Conservation (phyloP, 1,140 invertebrate genomes). For the Drosophila lowei region DNA sequence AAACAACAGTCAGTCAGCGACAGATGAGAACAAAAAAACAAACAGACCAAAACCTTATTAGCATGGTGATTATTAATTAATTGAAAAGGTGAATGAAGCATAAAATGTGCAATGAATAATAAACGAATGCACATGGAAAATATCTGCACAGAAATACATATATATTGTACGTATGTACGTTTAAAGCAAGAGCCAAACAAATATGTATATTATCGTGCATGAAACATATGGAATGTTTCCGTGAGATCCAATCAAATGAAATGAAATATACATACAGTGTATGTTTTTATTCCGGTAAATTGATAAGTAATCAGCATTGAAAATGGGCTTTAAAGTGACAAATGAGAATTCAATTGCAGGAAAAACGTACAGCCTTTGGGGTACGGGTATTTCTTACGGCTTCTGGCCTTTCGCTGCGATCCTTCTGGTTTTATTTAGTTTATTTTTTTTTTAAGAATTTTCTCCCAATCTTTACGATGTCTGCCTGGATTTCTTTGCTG, state of each 20-base stretch:
- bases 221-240: slow-evolving; percentile 52
- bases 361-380: background rate
- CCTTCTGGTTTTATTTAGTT: no score
- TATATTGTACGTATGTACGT: background rate
- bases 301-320: slow-evolving; percentile 13
- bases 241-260: slow-evolving; percentile 13
- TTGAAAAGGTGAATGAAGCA: slow-evolving; percentile 79
- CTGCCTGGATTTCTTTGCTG: no score
- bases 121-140: slow-evolving; percentile 11
- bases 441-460: no score
- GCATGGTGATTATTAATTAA: slow-evolving; percentile 81
- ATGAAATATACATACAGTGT: slow-evolving; percentile 1
- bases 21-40: slow-evolving; percentile 3
- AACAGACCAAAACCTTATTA: slow-evolving; percentile 67
- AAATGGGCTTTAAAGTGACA: slow-evolving; percentile 15
- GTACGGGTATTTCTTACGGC: no score
- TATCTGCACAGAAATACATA: slow-evolving; percentile 23
- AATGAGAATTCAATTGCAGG: background rate
- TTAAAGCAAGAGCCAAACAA: slow-evolving; percentile 35
- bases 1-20: slow-evolving; percentile 17
- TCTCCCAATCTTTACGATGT: no score
- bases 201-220: background rate
- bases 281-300: slow-evolving; percentile 26
- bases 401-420: no score
- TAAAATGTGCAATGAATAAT: slow-evolving; percentile 81